Evolutionary conservation across 2,888 invertebrate species (phyloP).

Genomic region (Apamea anceps): DNA sequence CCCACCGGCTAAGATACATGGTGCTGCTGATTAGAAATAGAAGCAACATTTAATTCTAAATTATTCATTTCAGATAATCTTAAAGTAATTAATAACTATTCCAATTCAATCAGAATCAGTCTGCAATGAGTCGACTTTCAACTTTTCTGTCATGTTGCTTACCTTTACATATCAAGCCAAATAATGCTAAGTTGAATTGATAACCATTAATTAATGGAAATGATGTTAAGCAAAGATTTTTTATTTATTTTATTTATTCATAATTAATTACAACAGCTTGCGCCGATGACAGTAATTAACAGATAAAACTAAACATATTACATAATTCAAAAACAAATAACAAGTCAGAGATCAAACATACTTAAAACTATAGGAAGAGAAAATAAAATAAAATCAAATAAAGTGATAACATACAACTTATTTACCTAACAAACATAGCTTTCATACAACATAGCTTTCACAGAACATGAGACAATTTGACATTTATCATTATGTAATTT

Average conservation of each 20-base stretch:
- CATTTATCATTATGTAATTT: background rate
- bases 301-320: too few species aligned
- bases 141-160: background rate
- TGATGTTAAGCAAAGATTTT: background rate
- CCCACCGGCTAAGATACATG: slow-evolving; percentile 73
- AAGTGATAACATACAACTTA: too few species aligned
- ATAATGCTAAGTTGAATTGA: background rate
- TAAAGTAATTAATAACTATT: slow-evolving; percentile 14
- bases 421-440: too few species aligned
- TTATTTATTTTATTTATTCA: background rate
- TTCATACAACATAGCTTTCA: too few species aligned
- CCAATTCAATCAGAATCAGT: background rate
- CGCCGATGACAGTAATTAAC: too few species aligned
- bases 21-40: slow-evolving; percentile 76
- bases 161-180: background rate
- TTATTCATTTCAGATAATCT: slow-evolving; percentile 48
- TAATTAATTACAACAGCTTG: too few species aligned
- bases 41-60: slow-evolving; percentile 74
- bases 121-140: background rate
- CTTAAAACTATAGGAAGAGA: too few species aligned
- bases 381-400: too few species aligned
- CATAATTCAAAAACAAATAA: too few species aligned
- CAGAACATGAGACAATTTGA: too few species aligned
- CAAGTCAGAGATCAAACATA: too few species aligned
- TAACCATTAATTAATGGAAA: background rate